Evolutionary conservation across 1,140 invertebrate genomes (phyloP).

Genomic region (Bombus confusus): DNA sequence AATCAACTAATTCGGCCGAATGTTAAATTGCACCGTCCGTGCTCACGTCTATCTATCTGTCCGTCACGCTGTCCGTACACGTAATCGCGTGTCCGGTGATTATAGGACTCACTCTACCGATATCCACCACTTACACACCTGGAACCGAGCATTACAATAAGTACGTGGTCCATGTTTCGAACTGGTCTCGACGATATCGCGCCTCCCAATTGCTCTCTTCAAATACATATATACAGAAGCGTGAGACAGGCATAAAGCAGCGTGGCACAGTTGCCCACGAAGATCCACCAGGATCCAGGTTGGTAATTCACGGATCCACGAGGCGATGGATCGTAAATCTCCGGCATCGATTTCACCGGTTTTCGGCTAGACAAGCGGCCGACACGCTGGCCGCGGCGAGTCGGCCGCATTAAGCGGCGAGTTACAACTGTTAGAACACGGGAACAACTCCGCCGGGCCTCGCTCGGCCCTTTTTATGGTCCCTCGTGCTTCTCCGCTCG

Average conservation of each 20-base stretch:
- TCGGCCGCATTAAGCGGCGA: slow-evolving; percentile 59
- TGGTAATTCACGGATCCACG: slow-evolving; percentile 45
- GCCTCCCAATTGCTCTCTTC: slow-evolving; percentile 13
- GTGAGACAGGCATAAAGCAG: not conserved
- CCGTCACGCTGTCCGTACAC: slow-evolving; percentile 57
- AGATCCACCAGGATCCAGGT: not conserved
- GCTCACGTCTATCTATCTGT: slow-evolving; percentile 63
- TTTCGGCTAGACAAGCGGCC: slow-evolving; percentile 64
- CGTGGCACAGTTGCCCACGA: not conserved
- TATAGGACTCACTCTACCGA: slow-evolving; percentile 70
- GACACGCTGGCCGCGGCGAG: slow-evolving; percentile 50
- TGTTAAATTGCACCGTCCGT: slow-evolving; percentile 72
- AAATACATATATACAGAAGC: not conserved
- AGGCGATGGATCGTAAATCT: slow-evolving; percentile 55
- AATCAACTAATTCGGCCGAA: slow-evolving; percentile 77
- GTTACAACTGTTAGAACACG: slow-evolving; percentile 72
- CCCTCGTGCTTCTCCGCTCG: slow-evolving; percentile 37
- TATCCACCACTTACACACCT: slow-evolving; percentile 59
- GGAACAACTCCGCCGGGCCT: slow-evolving; percentile 46
- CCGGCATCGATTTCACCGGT: slow-evolving; percentile 64
- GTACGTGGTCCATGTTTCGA: slow-evolving; percentile 45
- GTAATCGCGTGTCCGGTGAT: slow-evolving; percentile 74
- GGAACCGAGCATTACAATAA: slow-evolving; percentile 71
- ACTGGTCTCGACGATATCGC: slow-evolving; percentile 43
- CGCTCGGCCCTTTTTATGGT: slow-evolving; percentile 45